Evolutionary conservation across 2,797 vertebrate genomes (phyloP), one percentile per base, ranked within the genome.

Genomic region (Crocodylus rhombifer): DNA sequence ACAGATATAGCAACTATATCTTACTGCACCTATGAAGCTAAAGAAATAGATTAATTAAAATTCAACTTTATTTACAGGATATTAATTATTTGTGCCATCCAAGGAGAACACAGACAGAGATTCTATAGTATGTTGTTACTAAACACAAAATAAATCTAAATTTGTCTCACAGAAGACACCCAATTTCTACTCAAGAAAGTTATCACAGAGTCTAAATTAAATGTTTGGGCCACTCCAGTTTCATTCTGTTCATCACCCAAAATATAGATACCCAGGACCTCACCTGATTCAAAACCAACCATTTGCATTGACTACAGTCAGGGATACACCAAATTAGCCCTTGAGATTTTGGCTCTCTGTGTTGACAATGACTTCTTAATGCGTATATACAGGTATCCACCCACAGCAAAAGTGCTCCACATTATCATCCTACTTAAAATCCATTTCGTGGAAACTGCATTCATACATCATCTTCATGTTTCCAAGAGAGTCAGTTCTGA

Each of bases 191-290:
- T 80, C 18, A 11, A 56, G 63, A 86, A 87, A 92, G 26, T 82
- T 95, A 94, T 92, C 93, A 95, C 74, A 73, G 94, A 96, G 80
- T 86, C 81, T 86, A 89, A 96, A 95, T 56, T 90, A 58, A 95
- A 96, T 90, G 67, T 91, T 87, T 92, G 77, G 63, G 89, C 93
- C 90, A 94, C 86, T 87, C 57, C 3, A 90, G 73, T 77, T 57
- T 9, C 61, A 56, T 87, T 33, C 13, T 71, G 25, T 23, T 89
- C 3, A 0, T 88, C 78, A 80, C n/a, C 58, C 84, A 94, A 87
- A 42, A 57, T 87, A 64, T 14, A 93, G 55, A 80, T n/a, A 90
- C 13, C 23, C 15, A 93, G 91, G 67, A 82, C 3, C 25, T 74
- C 80, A 84, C 25, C 74, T 86, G 56, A 67, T 89, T 91, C 56